phyloP scores from a whole-genome alignment of 2,113 vertebrate genomes.

The Mystacornis crossleyi region DNA sequence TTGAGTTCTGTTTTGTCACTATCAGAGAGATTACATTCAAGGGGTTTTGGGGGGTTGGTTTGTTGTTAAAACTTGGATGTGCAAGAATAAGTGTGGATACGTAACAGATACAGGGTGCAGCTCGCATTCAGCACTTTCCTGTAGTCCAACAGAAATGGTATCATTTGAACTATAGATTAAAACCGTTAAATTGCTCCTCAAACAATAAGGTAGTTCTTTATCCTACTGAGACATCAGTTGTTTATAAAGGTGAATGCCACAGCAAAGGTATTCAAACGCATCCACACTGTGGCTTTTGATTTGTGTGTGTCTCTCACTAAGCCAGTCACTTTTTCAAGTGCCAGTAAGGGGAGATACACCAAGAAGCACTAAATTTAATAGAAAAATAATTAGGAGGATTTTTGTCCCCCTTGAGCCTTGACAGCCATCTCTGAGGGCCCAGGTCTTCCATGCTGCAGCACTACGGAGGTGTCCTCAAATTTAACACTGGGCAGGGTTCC shows the following conservation, averaged over 20 bases:
- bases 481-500: neutral
- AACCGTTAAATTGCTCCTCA: neutral
- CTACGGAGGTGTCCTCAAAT: neutral
- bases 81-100: neutral
- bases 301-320: neutral
- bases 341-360: neutral
- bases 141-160: neutral
- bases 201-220: neutral
- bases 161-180: neutral
- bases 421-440: neutral
- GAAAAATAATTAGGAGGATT: neutral
- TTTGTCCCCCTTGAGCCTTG: neutral
- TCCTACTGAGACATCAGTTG: neutral
- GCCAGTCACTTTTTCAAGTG: neutral
- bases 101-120: neutral
- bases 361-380: neutral
- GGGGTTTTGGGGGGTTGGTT: neutral
- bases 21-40: neutral
- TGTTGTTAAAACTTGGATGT: neutral
- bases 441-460: neutral
- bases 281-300: neutral
- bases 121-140: neutral
- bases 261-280: neutral
- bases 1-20: neutral
- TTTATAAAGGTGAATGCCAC: neutral